Percentiles rank a stretch among this genome's conserved stretches.
These are phyloP conservation scores for Daubentonia madagascariensis DNA, from an alignment of 2,113 vertebrate genomes.

Conservation along the genomic window DNA sequence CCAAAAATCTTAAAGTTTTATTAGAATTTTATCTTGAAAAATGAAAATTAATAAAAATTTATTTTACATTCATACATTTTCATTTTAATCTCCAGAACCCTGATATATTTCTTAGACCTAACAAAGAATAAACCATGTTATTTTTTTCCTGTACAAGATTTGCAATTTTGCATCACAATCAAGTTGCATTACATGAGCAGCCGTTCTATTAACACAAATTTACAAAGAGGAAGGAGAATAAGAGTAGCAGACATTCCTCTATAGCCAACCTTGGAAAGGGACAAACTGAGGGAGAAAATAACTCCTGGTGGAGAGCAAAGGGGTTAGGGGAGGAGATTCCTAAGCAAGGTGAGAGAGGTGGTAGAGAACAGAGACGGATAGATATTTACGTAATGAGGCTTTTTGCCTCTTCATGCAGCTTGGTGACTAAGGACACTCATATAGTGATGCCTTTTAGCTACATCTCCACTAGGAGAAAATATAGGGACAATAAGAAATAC, in stretches of 20 bases:
- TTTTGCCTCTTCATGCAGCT: not conserved
- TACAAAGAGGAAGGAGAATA: not conserved
- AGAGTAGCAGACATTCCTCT: not conserved
- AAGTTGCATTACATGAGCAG: not conserved
- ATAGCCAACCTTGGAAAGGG: not conserved
- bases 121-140: not conserved
- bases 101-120: not conserved
- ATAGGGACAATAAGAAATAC: not conserved
- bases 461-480: not conserved
- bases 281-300: not conserved
- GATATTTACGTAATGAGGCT: not conserved
- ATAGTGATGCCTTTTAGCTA: not conserved
- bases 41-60: not conserved
- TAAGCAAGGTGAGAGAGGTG: not conserved
- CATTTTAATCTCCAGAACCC: not conserved
- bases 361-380: not conserved
- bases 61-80: not conserved
- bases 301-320: not conserved
- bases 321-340: not conserved
- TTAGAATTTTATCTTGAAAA: conserved; percentile 31
- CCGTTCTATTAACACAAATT: not conserved
- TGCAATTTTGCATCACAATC: not conserved
- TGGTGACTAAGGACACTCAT: not conserved
- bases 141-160: not conserved
- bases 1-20: not conserved